Conservation (phyloP, 2,888 invertebrate species). For the Apantesis nais region DNA sequence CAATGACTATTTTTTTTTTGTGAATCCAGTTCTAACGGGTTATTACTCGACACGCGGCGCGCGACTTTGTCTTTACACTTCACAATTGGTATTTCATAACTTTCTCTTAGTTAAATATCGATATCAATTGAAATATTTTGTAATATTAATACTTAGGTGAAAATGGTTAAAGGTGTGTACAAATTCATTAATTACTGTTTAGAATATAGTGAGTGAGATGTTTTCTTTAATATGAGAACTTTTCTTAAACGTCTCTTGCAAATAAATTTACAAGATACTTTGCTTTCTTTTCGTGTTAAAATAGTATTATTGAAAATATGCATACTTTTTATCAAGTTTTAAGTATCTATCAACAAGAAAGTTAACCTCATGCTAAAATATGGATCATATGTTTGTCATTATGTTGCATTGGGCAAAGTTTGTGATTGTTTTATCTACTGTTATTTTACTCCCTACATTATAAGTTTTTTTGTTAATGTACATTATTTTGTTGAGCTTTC, state of each 20-base stretch:
- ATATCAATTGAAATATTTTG: slow-evolving; percentile 35
- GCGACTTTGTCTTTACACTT: slow-evolving; percentile 57
- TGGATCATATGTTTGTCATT: slow-evolving; percentile 25
- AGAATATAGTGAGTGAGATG: slow-evolving; percentile 14
- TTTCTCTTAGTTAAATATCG: slow-evolving; percentile 56
- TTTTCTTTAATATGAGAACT: slow-evolving; percentile 24
- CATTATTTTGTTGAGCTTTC: background rate
- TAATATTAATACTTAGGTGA: slow-evolving; percentile 33
- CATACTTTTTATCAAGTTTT: background rate
- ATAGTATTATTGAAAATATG: background rate
- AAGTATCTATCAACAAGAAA: slow-evolving; percentile 9
- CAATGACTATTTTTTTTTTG: slow-evolving; percentile 74
- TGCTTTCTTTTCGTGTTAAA: background rate
- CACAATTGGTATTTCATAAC: slow-evolving; percentile 54
- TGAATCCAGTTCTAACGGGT: slow-evolving; percentile 84
- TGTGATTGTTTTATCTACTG: slow-evolving; percentile 1
- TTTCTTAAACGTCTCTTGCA: slow-evolving; percentile 19
- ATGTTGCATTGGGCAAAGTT: slow-evolving; percentile 6
- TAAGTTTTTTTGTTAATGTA: background rate
- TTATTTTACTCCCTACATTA: background rate
- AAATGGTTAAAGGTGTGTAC: slow-evolving; percentile 62
- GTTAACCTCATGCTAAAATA: slow-evolving; percentile 15
- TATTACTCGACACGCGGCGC: slow-evolving; percentile 83
- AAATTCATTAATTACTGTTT: slow-evolving; percentile 18
- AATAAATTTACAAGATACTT: background rate